These are phyloP conservation scores for Vimba vimba DNA, from an alignment of 2,113 vertebrate species.

Conservation along the genomic window DNA sequence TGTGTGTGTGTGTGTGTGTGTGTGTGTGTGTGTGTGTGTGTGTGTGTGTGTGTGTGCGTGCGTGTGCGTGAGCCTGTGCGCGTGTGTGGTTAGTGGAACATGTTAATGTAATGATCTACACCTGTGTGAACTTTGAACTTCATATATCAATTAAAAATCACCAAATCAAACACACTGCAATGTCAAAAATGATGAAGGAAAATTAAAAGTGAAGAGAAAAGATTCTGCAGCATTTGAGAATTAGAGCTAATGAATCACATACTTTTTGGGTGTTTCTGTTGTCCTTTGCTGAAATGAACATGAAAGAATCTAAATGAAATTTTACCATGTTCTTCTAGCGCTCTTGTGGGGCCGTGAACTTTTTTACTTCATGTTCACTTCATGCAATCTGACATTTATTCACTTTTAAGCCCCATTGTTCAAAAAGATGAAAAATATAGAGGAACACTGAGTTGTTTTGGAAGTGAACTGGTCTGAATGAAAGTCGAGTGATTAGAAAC, in stretches of 20 bases:
- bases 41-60: too few species aligned
- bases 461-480: slow-evolving; percentile 14
- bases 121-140: too few species aligned
- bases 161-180: background rate
- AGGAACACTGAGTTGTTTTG: background rate
- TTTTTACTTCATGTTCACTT: background rate
- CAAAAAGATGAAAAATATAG: background rate
- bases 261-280: background rate
- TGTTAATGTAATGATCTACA: too few species aligned
- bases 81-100: too few species aligned
- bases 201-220: background rate
- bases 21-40: too few species aligned
- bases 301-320: background rate
- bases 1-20: too few species aligned
- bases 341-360: background rate
- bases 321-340: background rate
- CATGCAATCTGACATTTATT: background rate
- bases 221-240: background rate
- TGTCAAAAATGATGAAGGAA: background rate
- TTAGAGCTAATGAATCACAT: background rate
- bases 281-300: background rate
- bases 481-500: slow-evolving; percentile 44
- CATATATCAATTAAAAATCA: too few species aligned
- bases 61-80: too few species aligned
- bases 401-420: background rate